Base-by-base conservation (phyloP, 1,140 invertebrate species). In the Doryteuthis pealeii region DNA sequence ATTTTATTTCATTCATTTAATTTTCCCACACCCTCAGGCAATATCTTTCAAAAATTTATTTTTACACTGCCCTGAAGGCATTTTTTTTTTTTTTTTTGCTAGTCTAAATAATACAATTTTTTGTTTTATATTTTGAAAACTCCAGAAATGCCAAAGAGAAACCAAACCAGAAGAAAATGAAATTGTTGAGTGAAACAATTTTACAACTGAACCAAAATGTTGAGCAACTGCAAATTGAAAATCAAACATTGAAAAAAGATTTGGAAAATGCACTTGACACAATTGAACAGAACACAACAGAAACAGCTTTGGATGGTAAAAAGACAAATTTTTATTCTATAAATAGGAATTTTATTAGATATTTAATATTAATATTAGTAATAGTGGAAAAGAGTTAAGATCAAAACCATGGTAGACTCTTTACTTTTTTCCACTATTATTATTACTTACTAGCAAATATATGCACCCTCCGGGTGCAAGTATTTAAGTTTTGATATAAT, bases 101-200 rank as follows among this genome's bases (percentile, higher is more conserved):
- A 12, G 22, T 15, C 1, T 10, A 12, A 22, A 22, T 12, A 49
- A 49, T 49, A 49, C 22, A 12, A 22, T 49, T 12, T 49, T 22
- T 49, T 49, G 22, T 22, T 1, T 22, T 49, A 15, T 49, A 49
- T 15, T 15, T 15, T 28, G 18, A n/a, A 62, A n/a, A 62, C n/a
- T 62, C 26, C 26, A 62, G 54, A 28, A 14, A 5, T 28, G 2
- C 26, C 26, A 62, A 62, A 62, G 10, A 15, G 54, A 62, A 28
- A n/a, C 5, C 5, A 5, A 22, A 31, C 12, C 15, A 0, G 22
- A 79, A 79, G 26, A 86, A 82, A 75, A 67, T 87, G 28, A 86
- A 84, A 70, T 85, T 85, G 1, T 70, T 88, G 75, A 87, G 85
- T 79, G 84, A 87, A 71, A 87, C 86, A 10, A 82, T 88, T 12